These are phyloP conservation scores for Trinorchestia longiramus DNA, from an alignment of 1,140 invertebrate genomes.

Conservation along the genomic window DNA sequence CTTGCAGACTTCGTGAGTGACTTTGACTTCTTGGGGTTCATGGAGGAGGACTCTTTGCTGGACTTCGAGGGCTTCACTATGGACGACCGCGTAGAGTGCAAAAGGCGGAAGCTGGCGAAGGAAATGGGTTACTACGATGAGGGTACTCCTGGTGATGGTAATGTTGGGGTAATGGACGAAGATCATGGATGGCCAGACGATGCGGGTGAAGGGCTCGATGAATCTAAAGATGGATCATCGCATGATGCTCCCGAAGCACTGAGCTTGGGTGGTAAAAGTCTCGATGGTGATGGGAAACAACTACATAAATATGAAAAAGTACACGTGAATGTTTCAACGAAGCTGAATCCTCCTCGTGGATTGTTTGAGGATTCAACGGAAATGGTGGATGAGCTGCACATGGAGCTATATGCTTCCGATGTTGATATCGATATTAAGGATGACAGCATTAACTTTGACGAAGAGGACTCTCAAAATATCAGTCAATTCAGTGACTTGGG, in stretches of 20 bases:
- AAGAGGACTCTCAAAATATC: neutral
- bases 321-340: neutral
- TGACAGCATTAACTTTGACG: neutral
- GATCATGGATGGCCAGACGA: neutral
- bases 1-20: conserved; percentile 37
- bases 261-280: neutral
- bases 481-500: neutral
- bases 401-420: neutral
- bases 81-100: neutral
- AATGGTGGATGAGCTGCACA: neutral
- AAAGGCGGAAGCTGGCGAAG: neutral
- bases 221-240: neutral
- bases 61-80: conserved; percentile 27
- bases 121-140: neutral
- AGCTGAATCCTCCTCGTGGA: neutral
- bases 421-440: neutral
- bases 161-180: neutral
- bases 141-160: no score
- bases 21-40: conserved; percentile 27
- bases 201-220: neutral
- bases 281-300: neutral
- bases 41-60: neutral
- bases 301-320: neutral
- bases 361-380: neutral
- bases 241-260: neutral